Percentiles rank a stretch among this genome's conserved stretches.
Conservation (phyloP, 2,113 vertebrate genomes). For the Neomonachus schauinslandi region DNA sequence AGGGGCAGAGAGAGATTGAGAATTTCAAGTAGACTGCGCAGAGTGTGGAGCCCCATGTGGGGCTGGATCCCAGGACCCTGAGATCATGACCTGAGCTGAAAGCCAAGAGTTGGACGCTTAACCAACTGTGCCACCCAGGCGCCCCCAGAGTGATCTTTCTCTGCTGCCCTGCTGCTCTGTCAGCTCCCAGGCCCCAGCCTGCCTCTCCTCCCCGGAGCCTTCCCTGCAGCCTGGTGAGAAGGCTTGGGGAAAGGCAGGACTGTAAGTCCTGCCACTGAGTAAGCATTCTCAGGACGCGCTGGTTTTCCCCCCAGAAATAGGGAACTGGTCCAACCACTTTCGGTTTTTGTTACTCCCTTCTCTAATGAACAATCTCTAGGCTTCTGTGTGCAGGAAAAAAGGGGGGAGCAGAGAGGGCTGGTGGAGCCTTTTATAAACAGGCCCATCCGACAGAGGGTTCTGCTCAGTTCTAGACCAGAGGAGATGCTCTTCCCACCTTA, state of each 20-base stretch:
- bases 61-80: too few relatives aligned
- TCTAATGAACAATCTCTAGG: not conserved
- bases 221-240: not conserved
- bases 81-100: too few relatives aligned
- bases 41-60: not conserved
- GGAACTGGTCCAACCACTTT: not conserved
- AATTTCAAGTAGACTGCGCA: not conserved
- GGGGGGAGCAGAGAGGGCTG: not conserved
- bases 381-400: not conserved
- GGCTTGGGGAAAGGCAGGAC: not conserved
- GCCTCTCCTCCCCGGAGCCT: not conserved
- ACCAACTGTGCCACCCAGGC: not conserved
- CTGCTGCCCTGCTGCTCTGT: too few relatives aligned
- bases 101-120: not conserved
- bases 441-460: fast-evolving
- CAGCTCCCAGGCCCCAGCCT: too few relatives aligned
- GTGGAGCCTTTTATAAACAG: too few relatives aligned
- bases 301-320: not conserved
- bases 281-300: not conserved
- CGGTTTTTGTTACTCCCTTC: not conserved
- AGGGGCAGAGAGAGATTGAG: not conserved
- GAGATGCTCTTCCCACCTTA: fast-evolving
- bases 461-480: fast-evolving
- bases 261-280: too few relatives aligned
- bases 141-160: not conserved